These are phyloP conservation scores for Ceuthmochares aereus DNA, from an alignment of 2,113 vertebrate genomes.

Conservation along the genomic window DNA sequence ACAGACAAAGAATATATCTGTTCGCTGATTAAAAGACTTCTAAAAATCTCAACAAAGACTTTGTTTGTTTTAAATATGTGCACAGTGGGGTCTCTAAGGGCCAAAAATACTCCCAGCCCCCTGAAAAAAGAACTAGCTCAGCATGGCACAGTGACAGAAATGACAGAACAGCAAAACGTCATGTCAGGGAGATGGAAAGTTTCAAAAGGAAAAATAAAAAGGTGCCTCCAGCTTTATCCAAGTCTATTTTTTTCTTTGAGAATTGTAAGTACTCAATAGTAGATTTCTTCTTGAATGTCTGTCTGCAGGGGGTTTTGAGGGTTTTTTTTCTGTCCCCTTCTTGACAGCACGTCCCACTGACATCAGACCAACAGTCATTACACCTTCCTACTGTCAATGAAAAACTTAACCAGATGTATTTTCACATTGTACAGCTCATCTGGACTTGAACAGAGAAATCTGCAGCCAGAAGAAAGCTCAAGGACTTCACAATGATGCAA, in stretches of 20 bases:
- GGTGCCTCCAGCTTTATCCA: constrained; percentile 30
- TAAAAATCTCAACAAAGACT: not conserved
- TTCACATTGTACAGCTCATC: constrained; percentile 37
- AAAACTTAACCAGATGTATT: constrained; percentile 31
- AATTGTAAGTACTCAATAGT: constrained; percentile 53
- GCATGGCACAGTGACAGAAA: constrained; percentile 20
- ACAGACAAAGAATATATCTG: constrained; percentile 34
- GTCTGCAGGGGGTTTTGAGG: not conserved
- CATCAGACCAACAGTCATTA: constrained; percentile 52
- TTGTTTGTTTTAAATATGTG: constrained; percentile 49
- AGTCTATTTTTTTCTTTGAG: constrained; percentile 30
- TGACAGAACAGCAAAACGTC: constrained; percentile 2
- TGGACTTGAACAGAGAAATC: constrained; percentile 36
- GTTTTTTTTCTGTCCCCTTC: not conserved
- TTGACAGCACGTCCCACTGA: constrained; percentile 66
- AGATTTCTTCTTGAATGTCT: constrained; percentile 25
- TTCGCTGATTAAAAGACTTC: constrained; percentile 50
- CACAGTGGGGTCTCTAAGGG: not conserved
- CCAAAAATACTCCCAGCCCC: not conserved
- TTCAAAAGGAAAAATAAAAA: constrained; percentile 56
- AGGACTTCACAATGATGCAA: not conserved
- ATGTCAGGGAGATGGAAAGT: constrained; percentile 33
- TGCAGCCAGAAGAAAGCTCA: constrained; percentile 19
- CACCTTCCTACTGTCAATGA: constrained; percentile 54
- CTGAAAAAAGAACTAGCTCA: not conserved